Conservation (phyloP, 2,888 invertebrate species). For the Platerodrilus igneus region DNA sequence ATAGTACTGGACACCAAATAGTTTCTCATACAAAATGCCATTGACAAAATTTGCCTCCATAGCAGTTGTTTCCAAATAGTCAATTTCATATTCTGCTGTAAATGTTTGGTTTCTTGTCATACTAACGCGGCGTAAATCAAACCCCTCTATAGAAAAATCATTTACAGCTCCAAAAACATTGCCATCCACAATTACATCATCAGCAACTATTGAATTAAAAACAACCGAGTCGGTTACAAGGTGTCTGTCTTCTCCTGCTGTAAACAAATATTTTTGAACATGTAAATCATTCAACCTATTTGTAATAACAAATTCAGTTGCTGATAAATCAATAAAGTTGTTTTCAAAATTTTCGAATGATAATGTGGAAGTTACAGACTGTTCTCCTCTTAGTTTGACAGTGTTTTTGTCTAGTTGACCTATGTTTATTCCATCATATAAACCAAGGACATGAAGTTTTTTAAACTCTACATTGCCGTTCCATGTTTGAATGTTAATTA, state of each 20-base stretch:
- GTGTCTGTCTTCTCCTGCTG: conserved; percentile 26
- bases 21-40: conserved; percentile 36
- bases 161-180: conserved; percentile 42
- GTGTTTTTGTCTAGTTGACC: conserved; percentile 45
- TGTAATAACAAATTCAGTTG: conserved; percentile 40
- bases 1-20: conserved; percentile 33
- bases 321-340: conserved; percentile 26
- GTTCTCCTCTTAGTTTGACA: conserved; percentile 46
- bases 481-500: conserved; percentile 43
- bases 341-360: conserved; percentile 40
- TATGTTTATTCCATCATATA: conserved; percentile 47
- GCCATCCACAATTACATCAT: conserved; percentile 38
- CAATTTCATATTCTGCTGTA: conserved; percentile 38
- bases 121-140: conserved; percentile 40
- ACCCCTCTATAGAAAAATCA: conserved; percentile 41
- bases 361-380: conserved; percentile 42
- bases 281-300: conserved; percentile 44
- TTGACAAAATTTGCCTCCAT: conserved; percentile 40
- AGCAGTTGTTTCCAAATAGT: conserved; percentile 36
- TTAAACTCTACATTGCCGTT: conserved; percentile 48
- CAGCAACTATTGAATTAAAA: conserved; percentile 37
- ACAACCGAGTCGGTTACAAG: conserved; percentile 21
- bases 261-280: conserved; percentile 34
- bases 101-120: conserved; percentile 39
- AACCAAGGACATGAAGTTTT: conserved; percentile 45